These are phyloP conservation scores for Plusia festucae DNA, from an alignment of 2,888 invertebrate genomes.

Conservation along the genomic window DNA sequence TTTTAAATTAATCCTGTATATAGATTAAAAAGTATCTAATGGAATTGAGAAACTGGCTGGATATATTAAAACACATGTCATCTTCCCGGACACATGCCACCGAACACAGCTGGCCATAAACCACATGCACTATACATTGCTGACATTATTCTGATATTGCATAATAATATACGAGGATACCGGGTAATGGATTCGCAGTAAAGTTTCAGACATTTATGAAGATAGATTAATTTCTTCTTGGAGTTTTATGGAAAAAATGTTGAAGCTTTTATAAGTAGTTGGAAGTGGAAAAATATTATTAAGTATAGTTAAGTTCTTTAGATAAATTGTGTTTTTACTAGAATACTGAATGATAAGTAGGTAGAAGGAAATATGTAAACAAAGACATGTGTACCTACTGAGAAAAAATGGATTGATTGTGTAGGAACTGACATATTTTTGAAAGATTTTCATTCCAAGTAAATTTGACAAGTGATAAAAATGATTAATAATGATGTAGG, in stretches of 20 bases:
- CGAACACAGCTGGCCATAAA: slow-evolving; percentile 42
- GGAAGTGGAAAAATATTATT: background rate
- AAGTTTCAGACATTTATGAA: slow-evolving; percentile 25
- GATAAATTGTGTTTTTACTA: background rate
- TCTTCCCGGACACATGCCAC: slow-evolving; percentile 52
- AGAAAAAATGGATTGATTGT: no score
- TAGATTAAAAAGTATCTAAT: no score
- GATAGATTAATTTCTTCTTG: slow-evolving; percentile 50
- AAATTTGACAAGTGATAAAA: no score
- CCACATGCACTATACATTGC: slow-evolving; percentile 30
- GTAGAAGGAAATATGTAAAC: no score
- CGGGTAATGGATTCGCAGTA: slow-evolving; percentile 26
- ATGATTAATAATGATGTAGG: no score
- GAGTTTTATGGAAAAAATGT: slow-evolving; percentile 5
- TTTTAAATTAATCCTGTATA: no score
- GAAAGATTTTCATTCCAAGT: no score
- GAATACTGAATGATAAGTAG: background rate
- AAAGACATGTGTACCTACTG: no score
- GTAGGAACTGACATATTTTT: no score
- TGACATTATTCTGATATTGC: slow-evolving; percentile 12
- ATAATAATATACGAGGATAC: background rate
- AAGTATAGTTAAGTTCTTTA: background rate
- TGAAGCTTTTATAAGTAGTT: background rate
- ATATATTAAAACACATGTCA: slow-evolving; percentile 61
- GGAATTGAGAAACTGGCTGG: slow-evolving; percentile 40